Percentiles rank a stretch among this genome's conserved stretches.
phyloP scores from a whole-genome alignment of 1,140 invertebrate genomes.

The Drosophila equinoxialis region DNA sequence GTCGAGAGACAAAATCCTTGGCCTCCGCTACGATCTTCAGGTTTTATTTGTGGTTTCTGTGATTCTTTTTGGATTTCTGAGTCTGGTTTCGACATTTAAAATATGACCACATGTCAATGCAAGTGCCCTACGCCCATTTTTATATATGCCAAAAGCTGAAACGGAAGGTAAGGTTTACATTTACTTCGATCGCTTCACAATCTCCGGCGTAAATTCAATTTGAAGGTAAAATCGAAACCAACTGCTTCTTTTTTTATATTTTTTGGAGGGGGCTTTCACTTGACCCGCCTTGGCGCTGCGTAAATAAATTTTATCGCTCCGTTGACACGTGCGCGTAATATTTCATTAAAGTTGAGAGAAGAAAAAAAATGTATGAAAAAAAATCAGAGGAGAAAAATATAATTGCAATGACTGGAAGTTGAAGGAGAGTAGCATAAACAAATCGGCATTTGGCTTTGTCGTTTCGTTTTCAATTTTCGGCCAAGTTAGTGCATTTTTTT shows the following conservation, averaged over 20 bases:
- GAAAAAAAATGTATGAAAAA: slow-evolving; percentile 25
- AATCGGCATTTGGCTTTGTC: slow-evolving; percentile 54
- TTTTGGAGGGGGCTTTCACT: slow-evolving; percentile 71
- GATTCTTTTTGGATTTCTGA: slow-evolving; percentile 14
- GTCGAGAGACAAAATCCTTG: slow-evolving; percentile 52
- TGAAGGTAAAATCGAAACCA: slow-evolving; percentile 54
- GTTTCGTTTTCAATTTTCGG: slow-evolving; percentile 72
- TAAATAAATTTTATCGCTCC: slow-evolving; percentile 78
- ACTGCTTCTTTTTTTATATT: background rate
- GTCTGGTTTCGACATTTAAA: slow-evolving; percentile 78
- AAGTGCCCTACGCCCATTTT: slow-evolving; percentile 81
- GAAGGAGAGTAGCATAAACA: slow-evolving; percentile 60
- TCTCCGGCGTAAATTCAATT: slow-evolving; percentile 76
- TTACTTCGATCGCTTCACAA: slow-evolving; percentile 66
- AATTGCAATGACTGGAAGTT: slow-evolving; percentile 48
- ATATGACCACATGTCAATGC: slow-evolving; percentile 81
- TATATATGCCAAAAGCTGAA: slow-evolving; percentile 40
- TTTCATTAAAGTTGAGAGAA: slow-evolving; percentile 66
- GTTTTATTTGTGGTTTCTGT: background rate
- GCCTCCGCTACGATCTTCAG: slow-evolving; percentile 39
- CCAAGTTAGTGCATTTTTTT: slow-evolving; percentile 57
- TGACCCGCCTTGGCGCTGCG: slow-evolving; percentile 74
- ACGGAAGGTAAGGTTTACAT: slow-evolving; percentile 69
- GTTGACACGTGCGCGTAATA: slow-evolving; percentile 81
- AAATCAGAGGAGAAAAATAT: slow-evolving; percentile 28